A percentile compares a stretch with the other conserved stretches of the same genome.
Evolutionary conservation across 53 echinoderm and acorn worm genomes (phyloP).

Genomic region (Holothuria leucospilota): DNA sequence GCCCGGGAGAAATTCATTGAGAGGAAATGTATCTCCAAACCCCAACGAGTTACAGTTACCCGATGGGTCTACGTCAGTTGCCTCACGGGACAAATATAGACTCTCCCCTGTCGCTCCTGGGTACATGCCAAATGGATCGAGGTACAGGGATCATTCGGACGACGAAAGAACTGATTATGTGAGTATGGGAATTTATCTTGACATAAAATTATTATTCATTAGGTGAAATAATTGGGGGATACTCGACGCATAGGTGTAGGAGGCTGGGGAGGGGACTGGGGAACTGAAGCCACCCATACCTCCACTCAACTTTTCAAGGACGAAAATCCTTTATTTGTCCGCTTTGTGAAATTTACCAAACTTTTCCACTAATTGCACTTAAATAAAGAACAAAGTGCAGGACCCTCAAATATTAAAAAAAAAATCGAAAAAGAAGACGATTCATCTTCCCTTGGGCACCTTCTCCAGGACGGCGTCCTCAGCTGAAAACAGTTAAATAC

Average conservation of each 20-base stretch:
- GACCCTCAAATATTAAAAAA: no score
- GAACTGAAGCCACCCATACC: no score
- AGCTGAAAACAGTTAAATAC: no score
- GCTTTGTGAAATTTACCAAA: no score
- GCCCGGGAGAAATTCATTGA: background rate
- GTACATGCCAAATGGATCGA: conserved; percentile 57
- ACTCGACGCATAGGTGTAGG: no score
- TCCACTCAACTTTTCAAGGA: background rate
- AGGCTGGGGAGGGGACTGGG: no score
- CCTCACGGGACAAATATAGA: conserved; percentile 67
- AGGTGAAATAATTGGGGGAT: background rate
- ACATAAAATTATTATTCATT: background rate
- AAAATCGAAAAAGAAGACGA: no score
- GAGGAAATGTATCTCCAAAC: background rate
- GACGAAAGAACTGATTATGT: conserved; percentile 58
- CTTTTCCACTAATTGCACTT: no score
- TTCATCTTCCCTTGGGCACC: no score
- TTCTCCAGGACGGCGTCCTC: no score
- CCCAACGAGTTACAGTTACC: conserved; percentile 6
- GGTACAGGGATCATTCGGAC: conserved; percentile 51
- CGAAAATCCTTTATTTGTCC: background rate
- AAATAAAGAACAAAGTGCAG: no score
- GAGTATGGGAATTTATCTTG: background rate
- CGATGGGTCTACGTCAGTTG: conserved; percentile 34
- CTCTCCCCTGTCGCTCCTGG: conserved; percentile 79